A percentile compares a stretch with the other conserved stretches of the same genome.
Evolutionary conservation across 2,113 vertebrate genomes (phyloP).

Genomic region (Acrocephalus arundinaceus): DNA sequence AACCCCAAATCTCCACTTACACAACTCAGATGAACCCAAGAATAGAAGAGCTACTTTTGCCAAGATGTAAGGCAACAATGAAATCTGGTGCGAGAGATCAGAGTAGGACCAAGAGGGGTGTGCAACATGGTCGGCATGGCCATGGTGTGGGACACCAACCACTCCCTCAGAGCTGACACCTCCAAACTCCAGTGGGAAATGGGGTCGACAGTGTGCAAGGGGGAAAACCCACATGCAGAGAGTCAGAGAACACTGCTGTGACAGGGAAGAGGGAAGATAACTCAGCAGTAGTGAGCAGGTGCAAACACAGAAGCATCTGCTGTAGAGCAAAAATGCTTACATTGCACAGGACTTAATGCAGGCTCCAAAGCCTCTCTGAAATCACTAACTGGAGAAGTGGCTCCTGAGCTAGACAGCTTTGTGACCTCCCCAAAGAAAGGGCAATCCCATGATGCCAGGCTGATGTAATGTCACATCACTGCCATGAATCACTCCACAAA

Average conservation of each 20-base stretch:
- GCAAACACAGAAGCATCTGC: neutral
- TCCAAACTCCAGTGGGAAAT: neutral
- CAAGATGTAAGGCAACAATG: neutral
- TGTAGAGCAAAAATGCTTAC: neutral
- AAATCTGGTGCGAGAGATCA: neutral
- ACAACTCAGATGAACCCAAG: neutral
- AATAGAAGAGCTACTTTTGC: neutral
- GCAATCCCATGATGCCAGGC: neutral
- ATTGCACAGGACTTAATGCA: neutral
- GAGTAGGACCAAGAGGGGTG: neutral
- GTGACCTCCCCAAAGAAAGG: neutral
- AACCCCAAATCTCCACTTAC: neutral
- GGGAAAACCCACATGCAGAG: neutral
- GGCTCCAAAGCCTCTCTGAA: neutral
- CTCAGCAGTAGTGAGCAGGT: conserved; percentile 8
- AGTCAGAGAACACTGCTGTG: neutral
- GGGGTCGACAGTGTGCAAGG: neutral
- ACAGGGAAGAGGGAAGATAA: neutral
- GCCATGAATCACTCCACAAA: neutral
- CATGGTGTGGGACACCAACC: neutral
- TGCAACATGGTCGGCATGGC: neutral
- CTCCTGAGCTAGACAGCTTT: neutral
- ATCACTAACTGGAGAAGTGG: neutral
- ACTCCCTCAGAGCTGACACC: neutral
- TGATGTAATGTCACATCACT: neutral